phyloP scores from a whole-genome alignment of 2,113 vertebrate species.

The Melanostigma gelatinosum region DNA sequence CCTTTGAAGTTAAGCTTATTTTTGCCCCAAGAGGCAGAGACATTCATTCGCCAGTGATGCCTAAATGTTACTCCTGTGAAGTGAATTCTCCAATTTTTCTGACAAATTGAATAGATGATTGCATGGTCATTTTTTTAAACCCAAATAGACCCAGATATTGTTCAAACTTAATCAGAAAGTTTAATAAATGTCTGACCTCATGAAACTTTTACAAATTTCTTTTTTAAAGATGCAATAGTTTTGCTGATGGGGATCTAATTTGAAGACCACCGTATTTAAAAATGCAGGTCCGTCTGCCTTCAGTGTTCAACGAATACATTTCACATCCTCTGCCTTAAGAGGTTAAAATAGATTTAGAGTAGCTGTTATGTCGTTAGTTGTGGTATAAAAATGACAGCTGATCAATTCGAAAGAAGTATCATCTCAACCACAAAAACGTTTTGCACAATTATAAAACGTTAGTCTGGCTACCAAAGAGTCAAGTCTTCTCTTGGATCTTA shows the following conservation, averaged over 20 bases:
- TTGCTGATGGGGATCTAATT: neutral
- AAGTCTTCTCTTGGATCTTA: slow-evolving; percentile 13
- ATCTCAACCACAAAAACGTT: neutral
- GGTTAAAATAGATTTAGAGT: neutral
- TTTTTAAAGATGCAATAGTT: slow-evolving; percentile 8
- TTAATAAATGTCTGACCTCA: slow-evolving; percentile 25
- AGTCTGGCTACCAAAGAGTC: too few relatives aligned
- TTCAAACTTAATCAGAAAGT: slow-evolving; percentile 26
- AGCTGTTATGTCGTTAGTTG: neutral
- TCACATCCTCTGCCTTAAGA: neutral
- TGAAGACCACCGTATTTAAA: slow-evolving; percentile 1
- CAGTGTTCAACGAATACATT: slow-evolving; percentile 12
- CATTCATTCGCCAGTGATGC: slow-evolving; percentile 46
- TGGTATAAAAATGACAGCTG: neutral
- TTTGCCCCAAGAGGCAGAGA: slow-evolving; percentile 41
- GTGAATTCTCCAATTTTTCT: slow-evolving; percentile 27
- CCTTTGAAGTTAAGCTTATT: slow-evolving; percentile 64
- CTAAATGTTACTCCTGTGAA: slow-evolving; percentile 36
- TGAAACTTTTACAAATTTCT: neutral
- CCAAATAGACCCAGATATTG: slow-evolving; percentile 27
- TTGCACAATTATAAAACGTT: neutral
- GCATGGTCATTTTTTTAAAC: neutral
- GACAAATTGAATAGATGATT: slow-evolving; percentile 29
- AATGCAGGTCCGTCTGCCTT: neutral
- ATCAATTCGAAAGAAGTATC: neutral